These are phyloP conservation scores for Podarcis raffonei DNA, from an alignment of 2,113 vertebrate genomes.

Conservation along the genomic window DNA sequence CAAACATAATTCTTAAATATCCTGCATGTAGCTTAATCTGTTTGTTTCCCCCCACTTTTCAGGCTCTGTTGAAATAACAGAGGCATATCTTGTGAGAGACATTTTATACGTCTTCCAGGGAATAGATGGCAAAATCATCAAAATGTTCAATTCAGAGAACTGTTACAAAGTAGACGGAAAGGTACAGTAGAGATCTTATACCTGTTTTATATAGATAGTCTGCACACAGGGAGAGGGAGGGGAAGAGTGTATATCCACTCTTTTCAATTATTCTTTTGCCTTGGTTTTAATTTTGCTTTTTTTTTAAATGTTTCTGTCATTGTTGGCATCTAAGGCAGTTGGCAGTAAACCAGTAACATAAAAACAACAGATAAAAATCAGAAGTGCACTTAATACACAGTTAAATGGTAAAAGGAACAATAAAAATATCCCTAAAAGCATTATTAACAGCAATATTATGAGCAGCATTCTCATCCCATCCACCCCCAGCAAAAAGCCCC, in stretches of 20 bases:
- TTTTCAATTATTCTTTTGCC: not conserved
- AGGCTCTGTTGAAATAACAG: conserved; percentile 85
- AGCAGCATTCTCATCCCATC: not conserved
- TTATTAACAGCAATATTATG: not conserved
- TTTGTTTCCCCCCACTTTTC: not conserved
- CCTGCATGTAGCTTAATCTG: not conserved
- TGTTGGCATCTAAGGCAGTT: not conserved
- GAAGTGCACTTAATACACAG: not conserved
- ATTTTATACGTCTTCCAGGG: conserved; percentile 98
- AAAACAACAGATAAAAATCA: not conserved
- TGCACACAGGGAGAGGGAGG: not conserved
- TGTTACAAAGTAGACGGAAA: conserved; percentile 94
- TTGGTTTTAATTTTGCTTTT: not conserved
- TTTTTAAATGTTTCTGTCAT: not conserved
- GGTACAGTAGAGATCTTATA: conserved; percentile 72
- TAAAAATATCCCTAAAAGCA: not conserved
- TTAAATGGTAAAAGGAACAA: not conserved
- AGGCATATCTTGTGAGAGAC: conserved; percentile 91
- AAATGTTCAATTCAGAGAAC: conserved; percentile 90
- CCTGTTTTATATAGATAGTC: not conserved
- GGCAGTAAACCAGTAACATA: not conserved
- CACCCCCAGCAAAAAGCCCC: not conserved
- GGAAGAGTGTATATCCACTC: not conserved
- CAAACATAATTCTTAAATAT: not conserved
- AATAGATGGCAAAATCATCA: conserved; percentile 95